phyloP scores from a whole-genome alignment of 2,888 invertebrate genomes.

The Epirrhoe tristata region DNA sequence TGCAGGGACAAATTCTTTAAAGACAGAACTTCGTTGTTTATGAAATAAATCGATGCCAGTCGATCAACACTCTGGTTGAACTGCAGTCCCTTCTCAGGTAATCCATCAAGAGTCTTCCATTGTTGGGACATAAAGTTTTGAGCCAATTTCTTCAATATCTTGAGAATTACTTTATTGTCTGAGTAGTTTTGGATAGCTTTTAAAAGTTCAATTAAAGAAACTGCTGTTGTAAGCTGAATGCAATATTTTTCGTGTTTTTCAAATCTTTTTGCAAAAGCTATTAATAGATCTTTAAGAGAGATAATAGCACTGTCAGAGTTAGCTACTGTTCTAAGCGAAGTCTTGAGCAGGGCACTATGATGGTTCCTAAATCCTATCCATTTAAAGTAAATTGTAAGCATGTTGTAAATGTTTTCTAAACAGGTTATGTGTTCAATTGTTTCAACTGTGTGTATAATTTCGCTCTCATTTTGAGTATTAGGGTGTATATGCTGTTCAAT shows the following conservation, averaged over 20 bases:
- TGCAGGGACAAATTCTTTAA: conserved; percentile 85
- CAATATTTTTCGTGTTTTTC: conserved; percentile 80
- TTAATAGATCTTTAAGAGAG: conserved; percentile 66
- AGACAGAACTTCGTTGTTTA: conserved; percentile 84
- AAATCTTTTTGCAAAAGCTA: conserved; percentile 70
- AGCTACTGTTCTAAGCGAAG: conserved; percentile 70
- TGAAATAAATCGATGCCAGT: conserved; percentile 87
- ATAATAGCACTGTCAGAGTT: conserved; percentile 55
- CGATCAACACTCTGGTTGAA: conserved; percentile 88
- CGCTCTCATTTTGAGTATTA: conserved; percentile 56
- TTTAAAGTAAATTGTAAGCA: conserved; percentile 86
- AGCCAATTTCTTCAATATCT: conserved; percentile 74
- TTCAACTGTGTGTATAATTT: conserved; percentile 56
- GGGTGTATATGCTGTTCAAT: conserved; percentile 57
- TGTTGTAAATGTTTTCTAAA: conserved; percentile 82
- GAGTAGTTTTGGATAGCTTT: conserved; percentile 78
- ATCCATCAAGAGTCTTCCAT: conserved; percentile 89
- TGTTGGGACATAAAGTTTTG: conserved; percentile 85
- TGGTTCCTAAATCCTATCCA: conserved; percentile 87
- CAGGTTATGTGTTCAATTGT: conserved; percentile 71
- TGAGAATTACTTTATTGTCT: conserved; percentile 68
- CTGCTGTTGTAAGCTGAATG: conserved; percentile 82
- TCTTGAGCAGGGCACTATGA: conserved; percentile 66
- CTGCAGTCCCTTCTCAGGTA: conserved; percentile 87
- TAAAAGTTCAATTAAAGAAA: conserved; percentile 81